A percentile compares a stretch with the other conserved stretches of the same genome.
Evolutionary conservation across 2,888 invertebrate genomes (phyloP).

Genomic region (Drosophila eohydei): DNA sequence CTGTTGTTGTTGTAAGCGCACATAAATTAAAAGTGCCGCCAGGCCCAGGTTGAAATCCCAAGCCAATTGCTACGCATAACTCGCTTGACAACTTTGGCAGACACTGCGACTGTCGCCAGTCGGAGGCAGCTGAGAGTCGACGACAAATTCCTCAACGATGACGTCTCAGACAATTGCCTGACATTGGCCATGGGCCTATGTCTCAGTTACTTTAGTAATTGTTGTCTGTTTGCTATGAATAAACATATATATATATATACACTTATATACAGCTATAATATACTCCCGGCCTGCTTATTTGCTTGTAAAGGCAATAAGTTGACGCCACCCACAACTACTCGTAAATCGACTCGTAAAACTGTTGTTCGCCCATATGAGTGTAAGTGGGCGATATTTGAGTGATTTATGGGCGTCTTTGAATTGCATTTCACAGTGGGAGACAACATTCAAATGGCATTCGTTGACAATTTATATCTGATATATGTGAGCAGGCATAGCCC

Average conservation of each 20-base stretch:
- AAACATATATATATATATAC: background rate
- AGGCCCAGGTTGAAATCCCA: slow-evolving; percentile 16
- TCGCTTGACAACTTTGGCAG: slow-evolving; percentile 73
- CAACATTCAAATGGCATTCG: slow-evolving; percentile 72
- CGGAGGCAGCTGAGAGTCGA: slow-evolving; percentile 26
- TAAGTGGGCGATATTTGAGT: slow-evolving; percentile 71
- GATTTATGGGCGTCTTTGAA: slow-evolving; percentile 66
- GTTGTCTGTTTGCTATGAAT: slow-evolving; percentile 26
- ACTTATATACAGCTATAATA: background rate
- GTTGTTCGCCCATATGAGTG: slow-evolving; percentile 22
- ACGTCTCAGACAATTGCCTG: slow-evolving; percentile 66
- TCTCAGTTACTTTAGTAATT: slow-evolving; percentile 41
- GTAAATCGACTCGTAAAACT: slow-evolving; percentile 52
- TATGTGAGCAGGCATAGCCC: background rate
- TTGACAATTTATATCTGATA: slow-evolving; percentile 42
- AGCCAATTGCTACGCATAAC: slow-evolving; percentile 51
- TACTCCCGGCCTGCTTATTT: slow-evolving; percentile 45
- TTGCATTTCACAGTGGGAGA: slow-evolving; percentile 67
- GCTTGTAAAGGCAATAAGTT: slow-evolving; percentile 61
- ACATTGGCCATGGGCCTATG: slow-evolving; percentile 59
- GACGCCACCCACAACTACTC: slow-evolving; percentile 59
- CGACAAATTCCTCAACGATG: slow-evolving; percentile 69
- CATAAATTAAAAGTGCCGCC: slow-evolving; percentile 60
- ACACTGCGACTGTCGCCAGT: slow-evolving; percentile 54
- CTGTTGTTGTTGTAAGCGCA: slow-evolving; percentile 9